phyloP scores from a whole-genome alignment of 2,113 vertebrate species.

The Egretta garzetta region DNA sequence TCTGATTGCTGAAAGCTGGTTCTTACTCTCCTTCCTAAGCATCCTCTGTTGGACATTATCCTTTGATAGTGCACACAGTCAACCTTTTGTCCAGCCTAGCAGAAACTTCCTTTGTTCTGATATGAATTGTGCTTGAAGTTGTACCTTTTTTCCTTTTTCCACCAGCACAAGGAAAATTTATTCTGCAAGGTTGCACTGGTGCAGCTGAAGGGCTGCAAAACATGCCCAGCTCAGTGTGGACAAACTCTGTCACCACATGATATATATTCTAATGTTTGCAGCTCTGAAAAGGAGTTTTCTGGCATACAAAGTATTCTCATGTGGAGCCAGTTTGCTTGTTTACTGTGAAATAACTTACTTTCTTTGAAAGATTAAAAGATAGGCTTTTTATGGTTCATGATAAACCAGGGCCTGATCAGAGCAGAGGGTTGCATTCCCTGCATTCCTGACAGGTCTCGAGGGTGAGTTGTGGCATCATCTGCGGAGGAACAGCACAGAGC shows the following conservation, averaged over 20 bases:
- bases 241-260: not conserved
- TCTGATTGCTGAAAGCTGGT: not conserved
- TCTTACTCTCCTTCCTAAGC: not conserved
- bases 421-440: constrained; percentile 28
- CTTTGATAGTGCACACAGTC: not conserved
- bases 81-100: not conserved
- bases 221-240: not conserved
- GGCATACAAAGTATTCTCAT: not conserved
- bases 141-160: not conserved
- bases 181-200: not conserved
- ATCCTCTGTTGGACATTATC: not conserved
- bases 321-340: constrained; percentile 25
- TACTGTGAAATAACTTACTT: constrained; percentile 46
- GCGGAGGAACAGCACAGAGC: not conserved
- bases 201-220: not conserved
- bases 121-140: not conserved
- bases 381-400: constrained; percentile 34
- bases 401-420: constrained; percentile 32
- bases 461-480: constrained; percentile 12
- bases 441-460: constrained; percentile 46
- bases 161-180: not conserved
- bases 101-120: not conserved
- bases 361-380: constrained; percentile 52
- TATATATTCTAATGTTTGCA: not conserved
- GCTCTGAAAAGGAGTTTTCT: not conserved